Evolutionary conservation across 2,888 invertebrate species (phyloP), one percentile per base, ranked within the genome.

Genomic region (Ennomos erosarius): DNA sequence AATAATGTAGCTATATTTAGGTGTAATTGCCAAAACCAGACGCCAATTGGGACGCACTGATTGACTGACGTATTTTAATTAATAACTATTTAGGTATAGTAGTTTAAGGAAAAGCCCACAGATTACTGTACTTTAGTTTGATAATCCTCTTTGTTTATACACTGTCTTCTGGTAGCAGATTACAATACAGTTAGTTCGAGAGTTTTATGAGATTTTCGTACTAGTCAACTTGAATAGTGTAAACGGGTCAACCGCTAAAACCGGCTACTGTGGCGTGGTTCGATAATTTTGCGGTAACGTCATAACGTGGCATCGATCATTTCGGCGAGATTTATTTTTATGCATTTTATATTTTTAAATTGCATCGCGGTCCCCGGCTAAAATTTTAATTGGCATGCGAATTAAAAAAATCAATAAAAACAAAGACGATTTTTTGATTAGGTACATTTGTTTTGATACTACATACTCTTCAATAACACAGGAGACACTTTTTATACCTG

Each of bases 1-100:
- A 43, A 26, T 26, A 6, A 26, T 56, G 55, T 58, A 58, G 53
- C 49, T 58, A 62, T 72, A 72, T 70, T 74, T 68, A 26, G 26
- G 26, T 26, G 69, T 76, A 85, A 83, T 83, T 78, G 80, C 81
- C 81, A 82, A 88, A 88, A 84, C 81, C 84, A 82, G 83, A 81
- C 80, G 65, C 64, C 66, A 84, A 80, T 68, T 84, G 75, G 84
- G 75, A 71, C 82, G 70, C 73, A 65, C 65, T 53, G 53, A 53
- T 53, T 53, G 46, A 53, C 26, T 6, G n/a, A n/a, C n/a, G 26
- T 26, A 26, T 26, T 26, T 26, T 26, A 26, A 26, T 26, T 26
- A 6, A 26, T 6, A 26, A 26, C 26, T 3, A 16, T 16, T 16
- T 16, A n/a, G n/a, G 4, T 1, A 26, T 26, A 26, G 26, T 5